Evolutionary conservation across 2,113 vertebrate species (phyloP), one percentile per base, ranked within the genome.

Genomic region (Eclectus roratus): DNA sequence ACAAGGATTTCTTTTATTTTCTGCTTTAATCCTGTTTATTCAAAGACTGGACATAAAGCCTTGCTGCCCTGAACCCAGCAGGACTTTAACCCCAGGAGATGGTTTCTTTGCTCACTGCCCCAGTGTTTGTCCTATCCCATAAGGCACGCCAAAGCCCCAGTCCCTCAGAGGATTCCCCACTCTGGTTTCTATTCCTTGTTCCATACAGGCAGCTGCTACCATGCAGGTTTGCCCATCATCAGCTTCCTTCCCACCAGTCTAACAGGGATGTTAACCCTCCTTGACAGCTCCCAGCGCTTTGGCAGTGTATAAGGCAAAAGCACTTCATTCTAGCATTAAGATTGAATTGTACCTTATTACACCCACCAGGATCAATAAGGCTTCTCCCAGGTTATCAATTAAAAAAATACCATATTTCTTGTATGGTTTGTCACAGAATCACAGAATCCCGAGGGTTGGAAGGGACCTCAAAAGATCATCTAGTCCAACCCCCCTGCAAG

Each of bases 1-100:
- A 52, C 13, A 79, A 72, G 25, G 65, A 65, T 77, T 78, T 88
- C 0, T 92, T 91, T 58, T 70, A 4, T 27, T 89, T 94, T 95
- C 76, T 91, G 52, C 37, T 73, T 52, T 72, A 77, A 80, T 85
- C 63, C 37, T 85, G 37, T 89, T 79, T 92, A 85, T 89, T 92
- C 79, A 41, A 56, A 72, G 52, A 58, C 28, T 63, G 31, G 85
- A 29, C 20, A 33, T 58, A 86, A 85, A 52, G 35, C 19, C 11
- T 11, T 78, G 25, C 33, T 82, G 33, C 33, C 43, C 66, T 70
- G 15, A 71, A 64, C 33, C 24, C 85, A 71, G 35, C 31, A 80
- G 46, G 37, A 63, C 37, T 80, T 49, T 55, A 41, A 78, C 12
- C 24, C 53, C 37, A 44, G 13, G 50, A 66, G 49, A 7, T 8